Base-by-base conservation (phyloP, 2,113 vertebrate species). In the Microtus ochrogaster region DNA sequence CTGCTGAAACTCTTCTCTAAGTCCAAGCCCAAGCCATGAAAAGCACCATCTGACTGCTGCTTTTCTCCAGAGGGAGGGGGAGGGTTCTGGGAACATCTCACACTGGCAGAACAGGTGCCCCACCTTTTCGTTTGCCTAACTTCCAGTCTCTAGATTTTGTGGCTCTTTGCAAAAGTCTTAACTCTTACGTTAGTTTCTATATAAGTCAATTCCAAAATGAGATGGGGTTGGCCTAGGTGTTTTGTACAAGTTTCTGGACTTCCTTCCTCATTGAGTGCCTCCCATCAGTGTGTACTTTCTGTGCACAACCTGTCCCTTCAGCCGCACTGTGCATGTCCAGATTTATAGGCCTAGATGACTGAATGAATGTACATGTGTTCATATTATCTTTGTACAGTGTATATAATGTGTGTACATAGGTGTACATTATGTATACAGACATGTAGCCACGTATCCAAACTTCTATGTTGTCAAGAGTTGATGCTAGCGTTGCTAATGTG, bases 361-460 rank as follows among this genome's bases (percentile, higher is more conserved):
- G 96, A 98, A 96, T 97, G 97, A 98, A 98, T 98, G 98, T 98
- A 98, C 93, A 96, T 98, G 98, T 97, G 97, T 98, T 97, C 98
- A 97, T 97, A 98, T 52, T 70, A 85, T 58, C 92, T 98, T 91
- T 95, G 98, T 98, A 98, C 98, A 98, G 98, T 98, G 98, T 98
- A 98, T 96, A 98, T 97, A 97, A 90, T 58, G 92, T 97, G 94
- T 98, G 98, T 98, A 98, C 98, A 98, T 98, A 98, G 92, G 36
- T 98, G 95, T 98, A 97, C 84, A 98, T 96, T 94, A 92, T 96
- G 93, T 98, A 93, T 98, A 98, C 97, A 99, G 97, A 96, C 93
- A 91, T 3, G 93, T 96, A 98, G 95, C 89, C 95, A 88, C 68
- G 47, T 95, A 85, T 73, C 97, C 96, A 85, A 61, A 94, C 78